A percentile compares a stretch with the other conserved stretches of the same genome.
phyloP scores from a whole-genome alignment of 2,888 invertebrate species.

The Oscheius sp. region DNA sequence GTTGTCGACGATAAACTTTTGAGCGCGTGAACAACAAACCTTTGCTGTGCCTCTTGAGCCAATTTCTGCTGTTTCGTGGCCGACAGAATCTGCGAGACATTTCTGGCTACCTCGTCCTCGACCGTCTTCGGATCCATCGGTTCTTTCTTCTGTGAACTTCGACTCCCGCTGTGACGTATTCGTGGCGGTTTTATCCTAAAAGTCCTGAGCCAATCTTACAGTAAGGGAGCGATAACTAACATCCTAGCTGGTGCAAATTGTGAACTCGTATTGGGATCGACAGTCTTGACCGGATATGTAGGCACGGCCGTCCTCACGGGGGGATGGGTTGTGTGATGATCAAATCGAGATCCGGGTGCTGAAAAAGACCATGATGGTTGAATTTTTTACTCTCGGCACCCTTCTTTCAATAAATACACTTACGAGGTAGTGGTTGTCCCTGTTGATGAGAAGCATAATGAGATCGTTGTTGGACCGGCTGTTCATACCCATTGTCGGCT shows the following conservation, averaged over 20 bases:
- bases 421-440: slow-evolving; percentile 12
- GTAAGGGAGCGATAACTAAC: slow-evolving; percentile 28
- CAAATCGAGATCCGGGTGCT: slow-evolving; percentile 30
- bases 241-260: slow-evolving; percentile 34
- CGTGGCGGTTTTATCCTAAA: slow-evolving; percentile 27
- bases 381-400: too few species aligned
- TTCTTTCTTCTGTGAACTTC: slow-evolving; percentile 43
- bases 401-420: neutral
- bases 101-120: slow-evolving; percentile 54
- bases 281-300: slow-evolving; percentile 39
- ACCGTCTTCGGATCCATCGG: slow-evolving; percentile 49
- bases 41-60: slow-evolving; percentile 41
- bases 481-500: slow-evolving; percentile 20
- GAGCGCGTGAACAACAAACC: slow-evolving; percentile 21
- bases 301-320: slow-evolving; percentile 30
- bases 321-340: slow-evolving; percentile 15
- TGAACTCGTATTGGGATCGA: slow-evolving; percentile 24
- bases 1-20: slow-evolving; percentile 9
- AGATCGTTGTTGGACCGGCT: slow-evolving; percentile 11
- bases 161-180: slow-evolving; percentile 12
- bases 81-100: slow-evolving; percentile 58
- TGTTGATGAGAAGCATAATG: neutral
- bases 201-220: neutral
- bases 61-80: slow-evolving; percentile 47
- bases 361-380: neutral